Evolutionary conservation across 2,888 invertebrate species (phyloP), one percentile per base, ranked within the genome.

Genomic region (Chymomyza fuscimana): DNA sequence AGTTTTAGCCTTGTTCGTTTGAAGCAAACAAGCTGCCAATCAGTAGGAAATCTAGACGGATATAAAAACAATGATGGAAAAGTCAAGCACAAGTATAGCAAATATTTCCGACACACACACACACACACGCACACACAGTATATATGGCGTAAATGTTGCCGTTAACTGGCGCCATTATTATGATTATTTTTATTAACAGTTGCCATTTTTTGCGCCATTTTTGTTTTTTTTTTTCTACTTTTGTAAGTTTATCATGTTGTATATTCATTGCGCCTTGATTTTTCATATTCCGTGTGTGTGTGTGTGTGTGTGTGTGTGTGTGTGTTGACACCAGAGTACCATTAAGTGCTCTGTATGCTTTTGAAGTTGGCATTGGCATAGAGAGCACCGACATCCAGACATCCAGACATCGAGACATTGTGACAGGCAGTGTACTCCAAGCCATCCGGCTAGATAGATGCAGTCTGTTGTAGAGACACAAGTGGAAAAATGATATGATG

Each of bases 261-360:
- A 7, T n/a, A 12, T 7, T 15, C 46, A 40, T 16, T 61, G n/a
- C 16, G 19, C 36, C 15, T 54, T 54, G 19, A 22, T 54, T 22
- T 22, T 54, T n/a, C 16, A 52, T 12, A 22, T 54, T 0, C 19
- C 51, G 50, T 51, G 63, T 63, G 51, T 62, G 50, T 51, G 62
- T 62, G 51, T 22, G 51, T 62, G 50, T 62, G 25, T 40, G 6
- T 16, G 40, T 63, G 5, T 46, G 50, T 63, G 51, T 50, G 22
- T 63, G 50, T 63, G 69, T 61, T 72, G 63, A 67, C 74, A 72
- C 80, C 70, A 67, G 65, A 87, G 83, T 82, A 65, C 72, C 80
- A 63, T 83, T 78, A 85, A 87, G 82, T 75, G 81, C 46, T 69
- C 51, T 46, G 50, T 12, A 22, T 15, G 9, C 25, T 15, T 58